These are phyloP conservation scores for Clytia hemisphaerica DNA, from an alignment of 30 jellyfish, hydroid and myxozoan genomes.

Conservation along the genomic window DNA sequence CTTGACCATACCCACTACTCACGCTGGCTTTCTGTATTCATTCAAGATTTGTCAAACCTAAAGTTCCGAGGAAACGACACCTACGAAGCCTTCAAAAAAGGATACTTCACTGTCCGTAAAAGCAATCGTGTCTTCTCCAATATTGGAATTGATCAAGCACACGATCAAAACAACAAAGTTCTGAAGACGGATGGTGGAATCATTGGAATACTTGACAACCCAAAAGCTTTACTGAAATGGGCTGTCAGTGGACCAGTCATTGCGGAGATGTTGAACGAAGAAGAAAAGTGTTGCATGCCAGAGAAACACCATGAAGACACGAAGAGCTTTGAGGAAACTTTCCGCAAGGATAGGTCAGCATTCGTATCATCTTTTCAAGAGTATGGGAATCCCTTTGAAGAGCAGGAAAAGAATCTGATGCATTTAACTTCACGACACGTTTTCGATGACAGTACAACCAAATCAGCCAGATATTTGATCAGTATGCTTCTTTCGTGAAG, in stretches of 20 bases:
- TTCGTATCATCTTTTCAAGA: conserved; percentile 3
- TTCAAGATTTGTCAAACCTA: neutral
- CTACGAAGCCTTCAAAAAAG: conserved; percentile 3
- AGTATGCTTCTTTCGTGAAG: neutral
- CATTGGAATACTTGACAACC: conserved; percentile 29
- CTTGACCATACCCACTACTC: conserved; percentile 33
- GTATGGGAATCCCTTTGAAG: conserved; percentile 47
- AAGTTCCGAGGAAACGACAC: too few species aligned
- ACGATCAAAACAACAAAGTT: conserved; percentile 41
- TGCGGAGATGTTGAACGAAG: neutral
- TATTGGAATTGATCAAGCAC: conserved; percentile 44
- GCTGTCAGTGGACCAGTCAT: conserved; percentile 41
- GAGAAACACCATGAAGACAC: conserved; percentile 42
- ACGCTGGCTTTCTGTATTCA: conserved; percentile 31
- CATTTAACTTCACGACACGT: neutral
- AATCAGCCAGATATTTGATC: conserved; percentile 14
- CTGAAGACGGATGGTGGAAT: conserved; percentile 54
- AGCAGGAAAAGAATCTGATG: conserved; percentile 7
- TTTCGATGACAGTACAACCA: neutral
- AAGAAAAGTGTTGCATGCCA: neutral
- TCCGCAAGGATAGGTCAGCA: conserved; percentile 4
- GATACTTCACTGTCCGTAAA: conserved; percentile 17
- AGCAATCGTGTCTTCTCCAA: conserved; percentile 19
- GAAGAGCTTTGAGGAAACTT: neutral
- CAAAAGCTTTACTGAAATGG: conserved; percentile 36